Evolutionary conservation across 2,797 vertebrate genomes (phyloP), one percentile per base, ranked within the genome.

Genomic region (Phoebastria nigripes): DNA sequence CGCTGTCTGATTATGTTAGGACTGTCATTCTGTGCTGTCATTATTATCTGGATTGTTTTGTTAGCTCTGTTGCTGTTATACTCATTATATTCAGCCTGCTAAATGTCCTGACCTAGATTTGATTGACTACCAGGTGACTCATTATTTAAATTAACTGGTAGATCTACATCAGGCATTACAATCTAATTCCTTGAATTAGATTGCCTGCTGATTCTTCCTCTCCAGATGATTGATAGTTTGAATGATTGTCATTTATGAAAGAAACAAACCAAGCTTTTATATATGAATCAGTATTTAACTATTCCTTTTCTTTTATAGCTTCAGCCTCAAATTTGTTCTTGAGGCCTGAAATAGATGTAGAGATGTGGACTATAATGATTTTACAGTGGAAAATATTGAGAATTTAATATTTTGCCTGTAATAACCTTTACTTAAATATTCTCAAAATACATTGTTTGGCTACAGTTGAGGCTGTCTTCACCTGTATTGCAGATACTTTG

Each of bases 41-140:
- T 95, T 94, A 96, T 95, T 95, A 95, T 90, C 87, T 51, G 70
- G 90, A 96, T 96, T 96, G 96, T 91, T 91, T 94, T 97, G 94
- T 97, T 96, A 97, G 96, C 78, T 94, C 90, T 78, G 90, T 94
- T 95, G 66, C 91, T 94, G 92, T 96, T 97, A 90, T 91, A 89
- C 76, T 97, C 93, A 96, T 97, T 97, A 97, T 97, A 96, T 97
- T 97, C 96, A 92, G 89, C 77, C 90, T 97, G 91, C 88, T 96
- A 95, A 97, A 96, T 97, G 92, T 94, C 95, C 94, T 97, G 97
- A 96, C 95, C 95, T 96, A 97, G 96, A 97, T 97, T 94, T 97
- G 97, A 97, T 97, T 96, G 95, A 93, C 90, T 97, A 97, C 92
- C 95, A 96, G 93, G 92, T 97, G 96, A 97, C 90, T 96, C 96